phyloP scores from a whole-genome alignment of 2,113 vertebrate species.

The Phocoena phocoena region DNA sequence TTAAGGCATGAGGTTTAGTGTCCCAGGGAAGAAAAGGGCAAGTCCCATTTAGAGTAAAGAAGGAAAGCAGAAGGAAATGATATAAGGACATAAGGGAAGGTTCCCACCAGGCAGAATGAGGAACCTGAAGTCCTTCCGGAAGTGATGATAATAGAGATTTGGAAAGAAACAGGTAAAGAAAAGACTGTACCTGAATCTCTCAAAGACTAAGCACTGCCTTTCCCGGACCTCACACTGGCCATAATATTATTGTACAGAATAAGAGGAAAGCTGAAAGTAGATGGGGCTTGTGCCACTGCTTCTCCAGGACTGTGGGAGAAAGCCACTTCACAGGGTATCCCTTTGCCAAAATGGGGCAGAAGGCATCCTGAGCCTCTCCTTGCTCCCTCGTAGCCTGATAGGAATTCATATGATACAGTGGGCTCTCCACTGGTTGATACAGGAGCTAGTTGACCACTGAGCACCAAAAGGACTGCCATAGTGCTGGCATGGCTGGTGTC shows the following conservation, averaged over 20 bases:
- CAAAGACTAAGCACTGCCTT: neutral
- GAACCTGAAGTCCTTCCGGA: neutral
- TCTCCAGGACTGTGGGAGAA: neutral
- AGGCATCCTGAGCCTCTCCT: neutral
- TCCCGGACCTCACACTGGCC: accelerated
- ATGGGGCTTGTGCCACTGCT: too few species aligned
- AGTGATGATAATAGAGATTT: neutral
- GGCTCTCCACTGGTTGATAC: neutral
- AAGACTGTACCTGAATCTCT: neutral
- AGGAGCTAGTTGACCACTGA: neutral
- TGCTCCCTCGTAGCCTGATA: neutral
- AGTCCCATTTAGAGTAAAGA: neutral
- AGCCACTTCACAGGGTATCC: neutral
- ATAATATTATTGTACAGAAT: neutral
- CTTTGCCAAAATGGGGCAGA: neutral
- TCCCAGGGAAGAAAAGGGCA: neutral
- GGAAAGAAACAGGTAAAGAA: neutral
- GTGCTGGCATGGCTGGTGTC: neutral
- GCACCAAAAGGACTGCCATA: neutral
- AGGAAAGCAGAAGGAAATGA: neutral
- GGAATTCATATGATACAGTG: neutral
- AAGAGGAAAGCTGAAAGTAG: neutral
- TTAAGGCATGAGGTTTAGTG: neutral
- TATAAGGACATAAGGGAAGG: neutral
- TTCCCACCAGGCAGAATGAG: neutral